These are phyloP conservation scores for Dinocampus coccinellae DNA, from an alignment of 2,888 invertebrate species.

Conservation along the genomic window DNA sequence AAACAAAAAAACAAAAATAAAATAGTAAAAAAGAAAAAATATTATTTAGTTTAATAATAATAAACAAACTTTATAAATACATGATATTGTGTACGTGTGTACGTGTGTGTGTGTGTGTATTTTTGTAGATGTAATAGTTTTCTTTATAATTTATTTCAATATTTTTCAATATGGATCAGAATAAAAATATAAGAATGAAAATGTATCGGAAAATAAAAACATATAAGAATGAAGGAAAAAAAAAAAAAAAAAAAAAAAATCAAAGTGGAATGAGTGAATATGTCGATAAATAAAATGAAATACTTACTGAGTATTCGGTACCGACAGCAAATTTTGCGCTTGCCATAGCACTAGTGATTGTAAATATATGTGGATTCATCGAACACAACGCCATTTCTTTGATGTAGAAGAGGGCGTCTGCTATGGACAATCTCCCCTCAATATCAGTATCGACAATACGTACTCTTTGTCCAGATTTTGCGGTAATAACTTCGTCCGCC, in stretches of 20 bases:
- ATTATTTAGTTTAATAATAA: neutral
- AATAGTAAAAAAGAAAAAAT: too few relatives aligned
- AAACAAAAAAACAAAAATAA: too few relatives aligned
- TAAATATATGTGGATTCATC: slow-evolving; percentile 86
- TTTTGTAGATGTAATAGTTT: too few relatives aligned
- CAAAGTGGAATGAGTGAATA: slow-evolving; percentile 24
- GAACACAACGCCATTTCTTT: slow-evolving; percentile 79
- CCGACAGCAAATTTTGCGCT: slow-evolving; percentile 82
- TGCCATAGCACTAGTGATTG: slow-evolving; percentile 91
- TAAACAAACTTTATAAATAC: neutral
- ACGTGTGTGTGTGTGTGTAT: neutral
- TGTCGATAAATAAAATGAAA: slow-evolving; percentile 37
- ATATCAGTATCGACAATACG: slow-evolving; percentile 96
- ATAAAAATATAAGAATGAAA: too few relatives aligned
- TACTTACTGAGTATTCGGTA: slow-evolving; percentile 77
- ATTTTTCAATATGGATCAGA: neutral
- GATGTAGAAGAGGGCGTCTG: slow-evolving; percentile 85
- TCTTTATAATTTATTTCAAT: neutral
- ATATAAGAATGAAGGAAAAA: neutral
- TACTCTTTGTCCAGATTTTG: slow-evolving; percentile 85
- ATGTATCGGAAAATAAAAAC: neutral
- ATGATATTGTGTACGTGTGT: too few relatives aligned
- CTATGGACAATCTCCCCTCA: slow-evolving; percentile 95
- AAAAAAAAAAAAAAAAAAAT: slow-evolving; percentile 8
- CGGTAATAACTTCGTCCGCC: slow-evolving; percentile 89